Base-by-base conservation (phyloP, 92 coral and sea anemone genomes). In the Muricea muricata region DNA sequence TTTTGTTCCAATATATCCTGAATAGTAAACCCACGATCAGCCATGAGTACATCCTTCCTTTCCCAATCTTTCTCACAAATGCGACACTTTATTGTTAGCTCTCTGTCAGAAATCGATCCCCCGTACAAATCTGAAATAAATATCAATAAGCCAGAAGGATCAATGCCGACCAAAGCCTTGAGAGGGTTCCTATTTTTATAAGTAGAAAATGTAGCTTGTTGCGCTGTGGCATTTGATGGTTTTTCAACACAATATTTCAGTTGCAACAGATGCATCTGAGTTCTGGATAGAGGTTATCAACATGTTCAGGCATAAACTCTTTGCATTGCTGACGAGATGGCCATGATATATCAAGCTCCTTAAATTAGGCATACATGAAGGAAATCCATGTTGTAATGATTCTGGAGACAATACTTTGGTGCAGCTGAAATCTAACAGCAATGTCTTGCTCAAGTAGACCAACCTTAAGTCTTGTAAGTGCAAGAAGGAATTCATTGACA, bases 1-100 rank as follows among this genome's bases (percentile, higher is more conserved):
- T 91, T 91, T 20, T 12, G 50, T 0, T 80, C 94, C 17, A 91
- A 65, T 78, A 87, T 80, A 28, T 84, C 91, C 9, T 45, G 50
- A 1, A 45, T 45, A 2, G 9, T 45, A 17, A 45, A 69, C 54
- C 56, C 47, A 10, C 46, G 61, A 26, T 47, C 50, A 45, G 50
- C 50, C 50, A 45, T 45, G 14, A 5, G 14, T 2, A 13, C 50
- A 45, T 45, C 14, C 50, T 45, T 13, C 50, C 9, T 1, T 45
- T 45, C n/a, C n/a, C n/a, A n/a, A n/a, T n/a, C n/a, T n/a, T n/a
- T n/a, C n/a, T n/a, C n/a, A n/a, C n/a, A n/a, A n/a, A n/a, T n/a
- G n/a, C n/a, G n/a, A n/a, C n/a, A n/a, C n/a, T n/a, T n/a, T n/a
- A n/a, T n/a, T n/a, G 50, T 45, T 9, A 45, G 14, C 14, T 45